Evolutionary conservation across 1,140 invertebrate species (phyloP).

Genomic region (Zophobas atratus): DNA sequence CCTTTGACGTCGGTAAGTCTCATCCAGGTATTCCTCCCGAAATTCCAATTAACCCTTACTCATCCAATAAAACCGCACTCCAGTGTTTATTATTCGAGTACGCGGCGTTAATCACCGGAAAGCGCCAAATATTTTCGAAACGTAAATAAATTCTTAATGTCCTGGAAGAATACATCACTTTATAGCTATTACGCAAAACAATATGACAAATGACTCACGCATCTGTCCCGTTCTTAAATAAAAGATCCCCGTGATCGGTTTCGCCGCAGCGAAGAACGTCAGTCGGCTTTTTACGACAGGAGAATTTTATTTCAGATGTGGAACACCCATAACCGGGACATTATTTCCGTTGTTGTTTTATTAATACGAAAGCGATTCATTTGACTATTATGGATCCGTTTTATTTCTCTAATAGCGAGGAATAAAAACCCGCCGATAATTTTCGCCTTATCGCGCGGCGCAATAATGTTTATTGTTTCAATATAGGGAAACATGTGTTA

Average conservation of each 20-base stretch:
- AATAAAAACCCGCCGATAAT: not conserved
- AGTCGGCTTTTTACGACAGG: not conserved
- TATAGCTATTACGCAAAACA: not conserved
- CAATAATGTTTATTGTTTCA: slow-evolving; percentile 1
- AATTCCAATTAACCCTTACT: no score
- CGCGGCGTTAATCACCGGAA: not conserved
- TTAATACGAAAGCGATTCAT: not conserved
- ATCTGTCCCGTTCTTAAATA: slow-evolving; percentile 2
- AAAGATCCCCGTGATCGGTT: not conserved
- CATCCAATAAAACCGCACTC: no score
- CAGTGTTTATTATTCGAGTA: not conserved
- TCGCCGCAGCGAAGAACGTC: not conserved
- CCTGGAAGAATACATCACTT: not conserved
- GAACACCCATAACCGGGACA: not conserved
- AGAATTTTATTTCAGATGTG: slow-evolving; percentile 9
- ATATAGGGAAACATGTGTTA: not conserved
- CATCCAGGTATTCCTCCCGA: no score
- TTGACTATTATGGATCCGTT: not conserved
- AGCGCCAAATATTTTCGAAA: not conserved
- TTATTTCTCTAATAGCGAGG: not conserved
- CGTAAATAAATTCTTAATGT: not conserved
- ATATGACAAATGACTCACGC: slow-evolving; percentile 16
- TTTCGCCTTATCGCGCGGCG: not conserved
- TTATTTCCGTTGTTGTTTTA: not conserved
- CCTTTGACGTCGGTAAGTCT: no score